These are phyloP conservation scores for Eriosoma lanigerum DNA, from an alignment of 1,140 invertebrate species.

Conservation along the genomic window DNA sequence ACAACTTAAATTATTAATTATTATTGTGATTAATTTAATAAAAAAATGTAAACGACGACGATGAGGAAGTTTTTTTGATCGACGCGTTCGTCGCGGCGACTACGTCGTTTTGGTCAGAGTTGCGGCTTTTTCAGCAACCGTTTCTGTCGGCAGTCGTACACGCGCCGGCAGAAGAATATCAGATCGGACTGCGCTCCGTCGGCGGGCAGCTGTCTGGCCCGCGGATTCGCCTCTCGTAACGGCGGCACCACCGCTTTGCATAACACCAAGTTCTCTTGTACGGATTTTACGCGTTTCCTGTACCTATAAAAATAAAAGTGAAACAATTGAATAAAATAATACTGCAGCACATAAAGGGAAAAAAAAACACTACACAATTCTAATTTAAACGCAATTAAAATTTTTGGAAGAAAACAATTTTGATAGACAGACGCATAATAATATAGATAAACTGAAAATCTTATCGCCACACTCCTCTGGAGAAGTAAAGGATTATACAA, in stretches of 20 bases:
- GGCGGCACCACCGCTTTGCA: constrained; percentile 65
- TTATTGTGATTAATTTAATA: no score
- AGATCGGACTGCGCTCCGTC: constrained; percentile 75
- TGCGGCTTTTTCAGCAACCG: constrained; percentile 69
- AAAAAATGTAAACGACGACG: background rate
- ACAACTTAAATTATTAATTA: no score
- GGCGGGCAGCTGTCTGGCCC: constrained; percentile 66
- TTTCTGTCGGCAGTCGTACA: constrained; percentile 90
- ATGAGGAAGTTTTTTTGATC: background rate
- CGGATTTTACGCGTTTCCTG: constrained; percentile 65
- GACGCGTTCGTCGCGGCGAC: background rate
- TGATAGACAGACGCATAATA: no score
- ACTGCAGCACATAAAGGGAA: no score
- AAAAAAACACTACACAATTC: no score
- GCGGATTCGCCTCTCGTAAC: constrained; percentile 61
- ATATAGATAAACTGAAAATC: no score
- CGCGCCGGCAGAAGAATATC: constrained; percentile 89
- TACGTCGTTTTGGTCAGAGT: constrained; percentile 26
- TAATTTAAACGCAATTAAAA: no score
- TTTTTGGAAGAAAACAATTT: no score
- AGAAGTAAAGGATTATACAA: no score
- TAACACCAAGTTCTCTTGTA: constrained; percentile 65
- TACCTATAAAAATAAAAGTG: constrained; percentile 66
- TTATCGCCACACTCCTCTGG: no score
- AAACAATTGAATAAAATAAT: no score